Evolutionary conservation across 2,888 invertebrate genomes (phyloP).

Genomic region (Caenorhabditis sp.): DNA sequence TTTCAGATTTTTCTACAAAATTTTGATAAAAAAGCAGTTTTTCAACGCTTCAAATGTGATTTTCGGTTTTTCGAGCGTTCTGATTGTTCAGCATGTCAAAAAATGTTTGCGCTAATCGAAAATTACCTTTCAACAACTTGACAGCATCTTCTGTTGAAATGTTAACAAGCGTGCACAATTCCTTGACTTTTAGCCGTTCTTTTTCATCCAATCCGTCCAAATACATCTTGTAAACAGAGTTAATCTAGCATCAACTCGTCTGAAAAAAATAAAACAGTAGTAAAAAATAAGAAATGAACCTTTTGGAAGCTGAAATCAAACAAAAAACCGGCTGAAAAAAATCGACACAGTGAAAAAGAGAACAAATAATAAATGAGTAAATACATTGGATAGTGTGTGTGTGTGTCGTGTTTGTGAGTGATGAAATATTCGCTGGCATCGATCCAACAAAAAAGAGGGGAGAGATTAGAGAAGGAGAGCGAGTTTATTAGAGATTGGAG

Average conservation of each 20-base stretch:
- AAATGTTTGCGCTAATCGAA: too few species aligned
- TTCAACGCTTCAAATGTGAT: too few species aligned
- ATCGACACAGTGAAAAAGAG: conserved; percentile 1
- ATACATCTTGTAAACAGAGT: conserved; percentile 16
- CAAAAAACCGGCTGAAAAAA: background rate
- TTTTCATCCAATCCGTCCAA: conserved; percentile 32
- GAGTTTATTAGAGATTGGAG: conserved; percentile 8
- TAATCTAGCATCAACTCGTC: conserved; percentile 29
- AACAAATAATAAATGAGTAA: background rate
- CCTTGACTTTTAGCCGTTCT: conserved; percentile 37
- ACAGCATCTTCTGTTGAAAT: conserved; percentile 36
- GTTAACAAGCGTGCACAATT: conserved; percentile 33
- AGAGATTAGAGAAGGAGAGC: background rate
- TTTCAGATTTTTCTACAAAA: too few species aligned
- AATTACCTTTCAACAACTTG: conserved; percentile 24
- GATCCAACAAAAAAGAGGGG: conserved; percentile 27
- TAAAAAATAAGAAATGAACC: background rate
- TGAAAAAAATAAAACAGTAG: conserved; percentile 10
- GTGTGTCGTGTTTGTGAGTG: conserved; percentile 12
- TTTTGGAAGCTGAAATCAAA: background rate
- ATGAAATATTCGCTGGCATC: conserved; percentile 44
- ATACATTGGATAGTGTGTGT: background rate
- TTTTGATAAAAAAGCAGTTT: background rate
- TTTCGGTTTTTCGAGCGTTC: too few species aligned
- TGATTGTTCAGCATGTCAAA: too few species aligned